Evolutionary conservation across 2,888 invertebrate species (phyloP).

Genomic region (Danaus chrysippus): DNA sequence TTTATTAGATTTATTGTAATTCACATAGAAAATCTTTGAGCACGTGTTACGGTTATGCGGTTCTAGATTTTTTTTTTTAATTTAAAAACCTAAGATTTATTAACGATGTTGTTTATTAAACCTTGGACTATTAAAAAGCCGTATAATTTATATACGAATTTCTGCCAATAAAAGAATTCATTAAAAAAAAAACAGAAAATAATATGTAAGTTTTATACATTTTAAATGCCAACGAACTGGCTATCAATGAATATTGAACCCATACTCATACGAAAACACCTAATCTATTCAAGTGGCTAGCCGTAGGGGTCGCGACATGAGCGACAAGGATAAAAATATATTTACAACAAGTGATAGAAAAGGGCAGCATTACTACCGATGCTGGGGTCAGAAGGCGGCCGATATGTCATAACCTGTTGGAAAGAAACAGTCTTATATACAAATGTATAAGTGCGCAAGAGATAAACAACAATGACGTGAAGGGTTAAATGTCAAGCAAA

Average conservation of each 20-base stretch:
- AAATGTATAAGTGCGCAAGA: conserved; percentile 46
- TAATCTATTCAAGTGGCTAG: conserved; percentile 78
- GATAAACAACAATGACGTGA: conserved; percentile 69
- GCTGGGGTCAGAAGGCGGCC: conserved; percentile 73
- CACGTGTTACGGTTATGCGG: background rate
- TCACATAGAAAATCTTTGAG: background rate
- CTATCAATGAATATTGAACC: conserved; percentile 77
- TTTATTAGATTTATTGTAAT: background rate
- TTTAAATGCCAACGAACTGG: conserved; percentile 68
- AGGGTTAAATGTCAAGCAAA: conserved; percentile 76
- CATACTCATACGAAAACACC: conserved; percentile 71
- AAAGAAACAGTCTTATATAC: conserved; percentile 54
- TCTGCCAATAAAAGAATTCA: no score
- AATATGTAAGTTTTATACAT: conserved; percentile 44
- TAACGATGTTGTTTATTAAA: no score
- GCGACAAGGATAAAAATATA: conserved; percentile 56
- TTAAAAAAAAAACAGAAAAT: no score
- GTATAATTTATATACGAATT: no score
- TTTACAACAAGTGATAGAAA: conserved; percentile 49
- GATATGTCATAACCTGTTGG: conserved; percentile 78
- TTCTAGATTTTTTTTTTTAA: no score
- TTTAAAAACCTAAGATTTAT: no score
- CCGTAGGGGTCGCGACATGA: conserved; percentile 69
- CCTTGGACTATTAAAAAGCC: no score
- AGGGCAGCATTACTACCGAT: conserved; percentile 55